A percentile compares a stretch with the other conserved stretches of the same genome.
These are phyloP conservation scores for Meghimatium bilineatum DNA, from an alignment of 2,888 invertebrate species.

Conservation along the genomic window DNA sequence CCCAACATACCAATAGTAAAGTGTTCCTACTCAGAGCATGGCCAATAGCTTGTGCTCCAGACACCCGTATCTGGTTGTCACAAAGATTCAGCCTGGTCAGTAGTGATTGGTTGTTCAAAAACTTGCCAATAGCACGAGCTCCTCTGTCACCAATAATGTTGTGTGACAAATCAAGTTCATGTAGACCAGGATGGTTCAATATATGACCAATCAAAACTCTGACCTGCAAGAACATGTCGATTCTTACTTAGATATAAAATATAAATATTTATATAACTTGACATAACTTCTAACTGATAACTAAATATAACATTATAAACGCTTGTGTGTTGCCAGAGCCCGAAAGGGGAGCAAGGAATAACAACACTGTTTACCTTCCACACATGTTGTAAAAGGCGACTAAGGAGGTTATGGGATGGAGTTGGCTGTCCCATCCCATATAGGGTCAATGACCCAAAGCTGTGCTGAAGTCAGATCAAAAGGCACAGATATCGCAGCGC, in stretches of 20 bases:
- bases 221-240: constrained; percentile 49
- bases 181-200: constrained; percentile 74
- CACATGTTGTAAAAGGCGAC: too few relatives aligned
- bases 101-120: constrained; percentile 76
- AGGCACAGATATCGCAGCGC: too few relatives aligned
- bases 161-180: constrained; percentile 76
- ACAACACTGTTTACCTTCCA: too few relatives aligned
- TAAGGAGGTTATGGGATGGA: too few relatives aligned
- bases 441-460: too few relatives aligned
- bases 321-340: too few relatives aligned
- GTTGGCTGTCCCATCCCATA: too few relatives aligned
- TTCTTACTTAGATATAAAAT: not conserved
- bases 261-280: not conserved
- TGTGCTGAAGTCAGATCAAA: too few relatives aligned
- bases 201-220: constrained; percentile 76
- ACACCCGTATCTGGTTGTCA: constrained; percentile 75
- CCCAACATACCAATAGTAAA: constrained; percentile 60
- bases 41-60: constrained; percentile 77
- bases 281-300: too few relatives aligned
- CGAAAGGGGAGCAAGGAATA: too few relatives aligned
- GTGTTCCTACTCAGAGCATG: constrained; percentile 77
- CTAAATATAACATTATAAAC: too few relatives aligned
- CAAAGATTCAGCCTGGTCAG: constrained; percentile 71
- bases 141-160: constrained; percentile 77
- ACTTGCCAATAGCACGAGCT: constrained; percentile 77